A percentile compares a stretch with the other conserved stretches of the same genome.
These are phyloP conservation scores for Cancer borealis DNA, from an alignment of 2,888 invertebrate genomes.

Conservation along the genomic window DNA sequence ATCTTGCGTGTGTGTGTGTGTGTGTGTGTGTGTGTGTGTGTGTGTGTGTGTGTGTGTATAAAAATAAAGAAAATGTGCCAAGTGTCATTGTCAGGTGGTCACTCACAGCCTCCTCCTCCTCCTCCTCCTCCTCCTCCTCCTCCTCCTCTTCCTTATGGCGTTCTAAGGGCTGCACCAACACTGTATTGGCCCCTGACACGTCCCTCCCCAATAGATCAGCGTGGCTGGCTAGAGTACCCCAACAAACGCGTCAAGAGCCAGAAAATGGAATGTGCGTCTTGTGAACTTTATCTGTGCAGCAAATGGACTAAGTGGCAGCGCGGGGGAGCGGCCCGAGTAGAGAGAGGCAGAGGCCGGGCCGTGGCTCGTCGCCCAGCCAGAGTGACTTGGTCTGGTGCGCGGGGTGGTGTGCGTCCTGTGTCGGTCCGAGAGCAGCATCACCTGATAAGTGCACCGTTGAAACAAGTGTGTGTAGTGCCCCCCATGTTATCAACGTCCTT, in stretches of 20 bases:
- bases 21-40: background rate
- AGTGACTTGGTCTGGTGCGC: slow-evolving; percentile 59
- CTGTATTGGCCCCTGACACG: background rate
- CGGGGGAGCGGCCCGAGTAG: background rate
- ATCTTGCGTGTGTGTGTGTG: background rate
- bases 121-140: background rate
- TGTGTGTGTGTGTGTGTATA: too few species aligned
- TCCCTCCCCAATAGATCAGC: background rate
- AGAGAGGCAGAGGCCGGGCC: background rate
- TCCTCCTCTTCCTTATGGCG: background rate
- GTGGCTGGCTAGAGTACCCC: background rate
- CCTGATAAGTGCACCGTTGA: background rate
- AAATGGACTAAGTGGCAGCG: slow-evolving; percentile 53
- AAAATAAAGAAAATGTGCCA: slow-evolving; percentile 9
- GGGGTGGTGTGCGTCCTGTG: slow-evolving; percentile 50
- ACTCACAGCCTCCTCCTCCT: background rate
- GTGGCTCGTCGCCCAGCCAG: slow-evolving; percentile 46
- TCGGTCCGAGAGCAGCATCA: slow-evolving; percentile 17
- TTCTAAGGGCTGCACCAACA: background rate
- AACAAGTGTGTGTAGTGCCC: background rate
- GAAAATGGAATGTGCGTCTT: slow-evolving; percentile 13
- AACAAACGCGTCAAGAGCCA: background rate
- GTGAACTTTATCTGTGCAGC: slow-evolving; percentile 15
- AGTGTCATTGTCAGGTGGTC: slow-evolving; percentile 47
- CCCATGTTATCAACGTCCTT: background rate